Percentiles rank a stretch among this genome's conserved stretches.
These are phyloP conservation scores for Bambusicola thoracicus DNA, from an alignment of 2,113 vertebrate genomes.

Conservation along the genomic window DNA sequence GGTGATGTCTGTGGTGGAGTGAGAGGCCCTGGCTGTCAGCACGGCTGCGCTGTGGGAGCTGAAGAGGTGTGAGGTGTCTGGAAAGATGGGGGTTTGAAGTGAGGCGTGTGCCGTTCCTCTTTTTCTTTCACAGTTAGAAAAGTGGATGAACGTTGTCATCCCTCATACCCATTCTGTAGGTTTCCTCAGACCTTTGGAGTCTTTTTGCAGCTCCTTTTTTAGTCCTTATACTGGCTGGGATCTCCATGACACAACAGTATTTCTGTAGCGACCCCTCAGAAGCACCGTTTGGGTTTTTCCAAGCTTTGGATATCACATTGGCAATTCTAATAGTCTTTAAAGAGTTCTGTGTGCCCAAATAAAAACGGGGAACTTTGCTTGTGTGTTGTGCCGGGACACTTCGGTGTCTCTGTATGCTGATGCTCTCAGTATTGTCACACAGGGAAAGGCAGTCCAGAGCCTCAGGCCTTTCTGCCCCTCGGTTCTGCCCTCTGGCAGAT, in stretches of 20 bases:
- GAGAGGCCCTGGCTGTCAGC: background rate
- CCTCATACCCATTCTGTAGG: background rate
- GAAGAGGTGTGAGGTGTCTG: rapidly evolving
- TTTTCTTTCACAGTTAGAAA: background rate
- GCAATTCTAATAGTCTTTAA: background rate
- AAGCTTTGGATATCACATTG: background rate
- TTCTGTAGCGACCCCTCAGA: background rate
- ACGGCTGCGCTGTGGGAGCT: rapidly evolving
- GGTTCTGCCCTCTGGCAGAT: background rate
- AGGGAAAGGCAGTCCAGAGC: background rate
- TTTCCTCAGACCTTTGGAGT: background rate
- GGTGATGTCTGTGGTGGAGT: rapidly evolving
- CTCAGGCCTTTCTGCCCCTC: background rate
- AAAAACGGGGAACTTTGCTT: background rate
- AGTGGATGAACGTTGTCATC: rapidly evolving
- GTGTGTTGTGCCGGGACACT: background rate
- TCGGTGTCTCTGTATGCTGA: background rate
- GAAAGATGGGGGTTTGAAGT: background rate
- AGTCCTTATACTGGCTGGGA: background rate
- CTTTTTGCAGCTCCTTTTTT: background rate
- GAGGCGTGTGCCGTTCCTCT: rapidly evolving
- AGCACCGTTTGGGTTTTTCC: background rate
- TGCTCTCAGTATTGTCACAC: background rate
- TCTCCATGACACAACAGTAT: background rate
- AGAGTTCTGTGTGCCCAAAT: background rate